These are phyloP conservation scores for Strix aluco DNA, from an alignment of 2,113 vertebrate species.

Conservation along the genomic window DNA sequence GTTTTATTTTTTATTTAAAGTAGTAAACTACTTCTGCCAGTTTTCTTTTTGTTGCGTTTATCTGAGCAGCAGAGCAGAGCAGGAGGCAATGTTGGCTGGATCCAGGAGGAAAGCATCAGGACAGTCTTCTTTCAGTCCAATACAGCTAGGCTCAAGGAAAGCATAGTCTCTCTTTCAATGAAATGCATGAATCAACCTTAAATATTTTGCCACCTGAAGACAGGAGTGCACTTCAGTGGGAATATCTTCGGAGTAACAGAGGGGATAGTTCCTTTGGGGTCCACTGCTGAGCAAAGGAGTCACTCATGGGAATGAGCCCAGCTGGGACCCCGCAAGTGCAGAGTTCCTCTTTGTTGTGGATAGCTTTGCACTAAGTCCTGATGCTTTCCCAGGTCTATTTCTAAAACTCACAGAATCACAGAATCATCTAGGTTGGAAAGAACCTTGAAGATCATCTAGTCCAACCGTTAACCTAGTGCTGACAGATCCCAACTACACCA, in stretches of 20 bases:
- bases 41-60: not conserved
- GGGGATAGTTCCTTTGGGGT: not conserved
- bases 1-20: not conserved
- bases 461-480: too few species aligned
- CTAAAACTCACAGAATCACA: not conserved
- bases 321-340: accelerated
- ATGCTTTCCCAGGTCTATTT: not conserved
- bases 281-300: not conserved
- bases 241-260: not conserved
- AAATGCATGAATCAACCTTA: not conserved
- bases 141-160: not conserved
- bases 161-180: not conserved
- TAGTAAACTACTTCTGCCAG: not conserved
- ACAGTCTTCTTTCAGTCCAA: not conserved
- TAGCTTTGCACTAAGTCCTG: not conserved
- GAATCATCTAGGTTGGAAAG: too few species aligned
- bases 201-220: not conserved
- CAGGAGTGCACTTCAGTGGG: not conserved
- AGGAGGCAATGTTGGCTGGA: not conserved
- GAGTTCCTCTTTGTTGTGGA: not conserved
- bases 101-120: not conserved
- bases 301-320: not conserved
- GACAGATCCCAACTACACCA: too few species aligned
- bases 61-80: not conserved
- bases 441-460: too few species aligned